A percentile compares a stretch with the other conserved stretches of the same genome.
phyloP scores from a whole-genome alignment of 2,113 vertebrate genomes.

The Microcebus jonahi region DNA sequence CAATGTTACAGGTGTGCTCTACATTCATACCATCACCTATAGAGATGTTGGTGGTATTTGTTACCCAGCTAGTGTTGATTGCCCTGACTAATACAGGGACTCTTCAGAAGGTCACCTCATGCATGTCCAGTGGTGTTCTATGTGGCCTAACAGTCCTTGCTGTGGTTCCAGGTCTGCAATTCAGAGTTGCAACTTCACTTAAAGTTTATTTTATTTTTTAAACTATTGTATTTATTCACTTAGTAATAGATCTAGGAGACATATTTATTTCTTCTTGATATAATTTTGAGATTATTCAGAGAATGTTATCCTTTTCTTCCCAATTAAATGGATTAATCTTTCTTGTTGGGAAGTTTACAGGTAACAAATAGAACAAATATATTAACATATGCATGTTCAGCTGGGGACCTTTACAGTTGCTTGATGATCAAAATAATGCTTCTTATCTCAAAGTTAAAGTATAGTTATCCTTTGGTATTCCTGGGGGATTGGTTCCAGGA shows the following conservation, averaged over 20 bases:
- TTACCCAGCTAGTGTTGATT: background rate
- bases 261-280: conserved; percentile 26
- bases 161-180: background rate
- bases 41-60: background rate
- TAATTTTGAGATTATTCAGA: background rate
- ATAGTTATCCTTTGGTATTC: background rate
- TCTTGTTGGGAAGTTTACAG: background rate
- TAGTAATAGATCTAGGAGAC: background rate
- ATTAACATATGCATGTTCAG: background rate
- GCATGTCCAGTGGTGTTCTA: background rate
- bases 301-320: background rate
- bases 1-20: background rate
- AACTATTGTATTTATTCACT: background rate
- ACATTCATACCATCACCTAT: rapidly evolving
- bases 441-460: conserved; percentile 6
- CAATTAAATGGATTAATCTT: background rate
- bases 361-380: background rate
- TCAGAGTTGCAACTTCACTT: background rate
- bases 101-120: background rate
- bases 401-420: background rate
- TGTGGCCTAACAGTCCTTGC: background rate
- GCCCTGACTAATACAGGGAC: background rate
- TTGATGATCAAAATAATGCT: background rate
- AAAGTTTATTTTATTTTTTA: background rate
- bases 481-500: background rate